phyloP scores from a whole-genome alignment of 1,140 invertebrate genomes.

The Proctacanthus coquilletti region DNA sequence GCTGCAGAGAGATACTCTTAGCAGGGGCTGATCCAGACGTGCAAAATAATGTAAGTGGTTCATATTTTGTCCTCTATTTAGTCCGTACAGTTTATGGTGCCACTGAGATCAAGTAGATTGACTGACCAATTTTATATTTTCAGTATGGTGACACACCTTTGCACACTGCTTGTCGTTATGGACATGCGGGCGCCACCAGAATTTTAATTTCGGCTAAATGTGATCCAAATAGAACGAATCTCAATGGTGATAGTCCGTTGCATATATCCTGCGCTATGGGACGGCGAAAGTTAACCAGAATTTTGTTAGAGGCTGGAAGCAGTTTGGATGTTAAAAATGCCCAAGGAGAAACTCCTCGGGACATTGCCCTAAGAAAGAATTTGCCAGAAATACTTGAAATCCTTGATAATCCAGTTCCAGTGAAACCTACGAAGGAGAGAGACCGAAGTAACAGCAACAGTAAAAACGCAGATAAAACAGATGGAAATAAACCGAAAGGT shows the following conservation, averaged over 20 bases:
- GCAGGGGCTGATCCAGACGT: conserved; percentile 74
- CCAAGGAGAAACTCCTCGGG: conserved; percentile 79
- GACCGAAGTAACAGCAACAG: conserved; percentile 12
- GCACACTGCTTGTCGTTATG: conserved; percentile 86
- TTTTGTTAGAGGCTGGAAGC: conserved; percentile 75
- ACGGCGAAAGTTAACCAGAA: conserved; percentile 76
- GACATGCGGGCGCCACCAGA: conserved; percentile 87
- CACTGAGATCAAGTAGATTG: no score
- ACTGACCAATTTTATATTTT: conserved; percentile 22
- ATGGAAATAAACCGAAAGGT: conserved; percentile 31
- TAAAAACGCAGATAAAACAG: conserved; percentile 20
- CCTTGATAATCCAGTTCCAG: conserved; percentile 42
- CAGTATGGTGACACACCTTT: conserved; percentile 92
- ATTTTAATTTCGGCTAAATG: conserved; percentile 84
- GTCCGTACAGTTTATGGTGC: conserved; percentile 9
- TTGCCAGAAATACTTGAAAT: conserved; percentile 66
- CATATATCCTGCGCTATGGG: conserved; percentile 92
- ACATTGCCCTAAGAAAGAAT: conserved; percentile 78
- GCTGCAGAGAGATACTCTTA: conserved; percentile 71
- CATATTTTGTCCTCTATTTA: conserved; percentile 3
- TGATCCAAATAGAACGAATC: conserved; percentile 79
- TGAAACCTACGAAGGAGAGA: conserved; percentile 15
- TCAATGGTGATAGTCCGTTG: conserved; percentile 87
- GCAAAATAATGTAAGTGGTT: conserved; percentile 72
- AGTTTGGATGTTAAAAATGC: conserved; percentile 69